Evolutionary conservation across 2,113 vertebrate genomes (phyloP).

Genomic region (Anser cygnoides): DNA sequence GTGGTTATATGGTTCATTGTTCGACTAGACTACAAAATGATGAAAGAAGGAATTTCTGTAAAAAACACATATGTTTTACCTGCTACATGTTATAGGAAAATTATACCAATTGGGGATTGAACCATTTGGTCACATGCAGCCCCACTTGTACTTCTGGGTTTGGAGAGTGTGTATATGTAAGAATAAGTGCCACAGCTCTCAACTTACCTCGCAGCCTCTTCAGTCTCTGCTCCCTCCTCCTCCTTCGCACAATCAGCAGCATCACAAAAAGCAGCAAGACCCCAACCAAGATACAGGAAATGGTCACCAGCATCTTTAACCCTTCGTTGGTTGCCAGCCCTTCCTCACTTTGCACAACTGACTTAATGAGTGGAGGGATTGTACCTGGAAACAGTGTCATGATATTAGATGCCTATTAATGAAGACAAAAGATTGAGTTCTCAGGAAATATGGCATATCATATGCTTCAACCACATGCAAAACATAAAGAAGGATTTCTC

Average conservation of each 20-base stretch:
- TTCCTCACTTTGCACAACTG: constrained; percentile 89
- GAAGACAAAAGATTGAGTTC: constrained; percentile 20
- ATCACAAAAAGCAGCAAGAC: constrained; percentile 91
- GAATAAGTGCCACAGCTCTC: too few species aligned
- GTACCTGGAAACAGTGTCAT: constrained; percentile 83
- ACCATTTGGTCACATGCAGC: not conserved
- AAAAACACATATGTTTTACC: not conserved
- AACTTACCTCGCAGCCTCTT: constrained; percentile 93
- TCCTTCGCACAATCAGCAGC: constrained; percentile 90
- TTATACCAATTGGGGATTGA: not conserved
- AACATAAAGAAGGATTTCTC: not conserved
- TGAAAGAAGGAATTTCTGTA: not conserved
- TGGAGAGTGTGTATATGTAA: rapidly evolving
- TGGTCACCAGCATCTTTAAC: constrained; percentile 98
- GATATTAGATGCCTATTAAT: constrained; percentile 64
- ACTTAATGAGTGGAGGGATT: constrained; percentile 94
- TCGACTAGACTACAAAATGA: not conserved
- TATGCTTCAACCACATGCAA: not conserved
- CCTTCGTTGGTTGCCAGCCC: constrained; percentile 92
- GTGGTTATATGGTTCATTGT: not conserved
- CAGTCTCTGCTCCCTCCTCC: constrained; percentile 93
- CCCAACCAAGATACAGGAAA: constrained; percentile 93
- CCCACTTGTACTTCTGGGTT: not conserved
- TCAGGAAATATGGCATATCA: not conserved
- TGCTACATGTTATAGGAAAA: not conserved